phyloP scores from a whole-genome alignment of 1,140 invertebrate species.

The Penaeus chinensis region DNA sequence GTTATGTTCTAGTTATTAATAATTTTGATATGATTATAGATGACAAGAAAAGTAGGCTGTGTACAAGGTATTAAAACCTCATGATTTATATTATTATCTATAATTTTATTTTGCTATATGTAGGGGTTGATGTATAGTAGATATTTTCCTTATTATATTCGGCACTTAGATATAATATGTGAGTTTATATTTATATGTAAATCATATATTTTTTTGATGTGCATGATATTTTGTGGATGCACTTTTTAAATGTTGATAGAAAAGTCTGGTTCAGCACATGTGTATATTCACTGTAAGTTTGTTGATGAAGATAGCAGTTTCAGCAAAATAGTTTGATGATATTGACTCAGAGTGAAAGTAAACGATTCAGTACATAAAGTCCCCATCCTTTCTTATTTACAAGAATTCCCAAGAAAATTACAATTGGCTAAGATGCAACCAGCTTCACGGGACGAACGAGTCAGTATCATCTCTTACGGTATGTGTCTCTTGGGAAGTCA shows the following conservation, averaged over 20 bases:
- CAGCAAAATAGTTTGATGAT: constrained; percentile 21
- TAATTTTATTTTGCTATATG: too few relatives aligned
- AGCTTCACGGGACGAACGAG: constrained; percentile 29
- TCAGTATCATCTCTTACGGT: constrained; percentile 29
- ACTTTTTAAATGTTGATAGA: constrained; percentile 23
- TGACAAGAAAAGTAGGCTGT: too few relatives aligned
- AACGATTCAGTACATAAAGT: background rate
- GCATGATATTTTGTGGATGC: constrained; percentile 32
- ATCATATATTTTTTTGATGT: background rate
- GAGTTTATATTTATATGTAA: constrained; percentile 20
- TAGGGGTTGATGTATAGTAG: too few relatives aligned
- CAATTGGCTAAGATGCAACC: constrained; percentile 26
- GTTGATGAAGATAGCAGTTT: background rate
- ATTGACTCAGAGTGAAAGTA: background rate
- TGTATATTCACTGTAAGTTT: constrained; percentile 6
- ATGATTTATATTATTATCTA: too few relatives aligned
- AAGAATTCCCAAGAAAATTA: constrained; percentile 24
- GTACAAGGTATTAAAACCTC: too few relatives aligned
- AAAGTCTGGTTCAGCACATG: background rate
- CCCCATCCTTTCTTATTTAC: background rate
- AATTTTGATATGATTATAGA: too few relatives aligned
- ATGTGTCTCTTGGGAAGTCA: constrained; percentile 8
- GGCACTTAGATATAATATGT: background rate
- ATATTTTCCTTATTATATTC: constrained; percentile 12
- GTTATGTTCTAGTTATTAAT: too few relatives aligned